Conservation (phyloP, 1,140 invertebrate species). For the Ostrea edulis region DNA sequence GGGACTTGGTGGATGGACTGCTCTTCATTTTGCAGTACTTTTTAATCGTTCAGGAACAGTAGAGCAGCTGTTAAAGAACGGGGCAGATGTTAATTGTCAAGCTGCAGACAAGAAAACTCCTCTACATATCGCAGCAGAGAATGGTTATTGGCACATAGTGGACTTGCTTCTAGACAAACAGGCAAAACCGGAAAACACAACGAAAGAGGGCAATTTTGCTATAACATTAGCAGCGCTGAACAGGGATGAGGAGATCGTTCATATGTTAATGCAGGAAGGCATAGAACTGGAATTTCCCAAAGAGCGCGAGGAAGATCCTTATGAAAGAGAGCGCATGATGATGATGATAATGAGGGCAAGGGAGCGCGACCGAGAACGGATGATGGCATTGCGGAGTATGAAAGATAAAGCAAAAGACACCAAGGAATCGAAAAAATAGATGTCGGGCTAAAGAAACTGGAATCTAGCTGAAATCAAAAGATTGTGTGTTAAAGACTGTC, state of each 20-base stretch:
- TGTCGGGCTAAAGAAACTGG: not conserved
- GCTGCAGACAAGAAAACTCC: conserved; percentile 60
- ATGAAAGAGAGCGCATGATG: conserved; percentile 13
- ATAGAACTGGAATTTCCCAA: conserved; percentile 41
- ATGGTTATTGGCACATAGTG: conserved; percentile 47
- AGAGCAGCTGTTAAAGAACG: conserved; percentile 57
- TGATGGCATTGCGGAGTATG: not conserved
- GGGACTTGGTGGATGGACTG: conserved; percentile 49
- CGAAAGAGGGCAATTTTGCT: conserved; percentile 46
- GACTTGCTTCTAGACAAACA: conserved; percentile 49
- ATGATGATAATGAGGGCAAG: conserved; percentile 25
- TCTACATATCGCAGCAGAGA: conserved; percentile 65
- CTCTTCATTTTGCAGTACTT: conserved; percentile 62
- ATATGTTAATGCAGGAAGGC: conserved; percentile 45
- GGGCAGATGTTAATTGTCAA: conserved; percentile 56
- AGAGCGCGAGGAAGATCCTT: conserved; percentile 8
- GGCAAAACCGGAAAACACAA: conserved; percentile 48
- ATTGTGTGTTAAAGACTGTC: too few species aligned
- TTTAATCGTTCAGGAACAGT: conserved; percentile 55
- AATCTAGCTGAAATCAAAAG: not conserved
- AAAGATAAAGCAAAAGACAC: not conserved
- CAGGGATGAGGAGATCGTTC: conserved; percentile 42
- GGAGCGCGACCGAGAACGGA: not conserved
- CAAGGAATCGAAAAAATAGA: not conserved
- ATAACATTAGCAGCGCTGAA: conserved; percentile 46